phyloP scores from a whole-genome alignment of 2,888 invertebrate species.

The Polymixis lichenea region DNA sequence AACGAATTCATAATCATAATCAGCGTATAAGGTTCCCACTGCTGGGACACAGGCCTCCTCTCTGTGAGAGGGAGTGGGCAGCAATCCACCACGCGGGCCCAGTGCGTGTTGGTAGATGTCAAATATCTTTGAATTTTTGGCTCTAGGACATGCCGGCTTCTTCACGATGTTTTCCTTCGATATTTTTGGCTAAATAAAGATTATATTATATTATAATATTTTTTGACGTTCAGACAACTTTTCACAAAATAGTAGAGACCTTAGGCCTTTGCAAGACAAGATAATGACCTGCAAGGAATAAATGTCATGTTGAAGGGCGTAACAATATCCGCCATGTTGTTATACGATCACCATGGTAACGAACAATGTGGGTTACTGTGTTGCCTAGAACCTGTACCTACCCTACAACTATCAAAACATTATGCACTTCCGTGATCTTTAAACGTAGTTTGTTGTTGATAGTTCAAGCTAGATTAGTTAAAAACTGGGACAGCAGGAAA shows the following conservation, averaged over 20 bases:
- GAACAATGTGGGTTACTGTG: slow-evolving; percentile 47
- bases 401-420: slow-evolving; percentile 8
- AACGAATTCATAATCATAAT: no score
- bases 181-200: no score
- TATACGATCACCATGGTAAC: slow-evolving; percentile 51
- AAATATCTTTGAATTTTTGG: no score
- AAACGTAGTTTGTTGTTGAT: neutral
- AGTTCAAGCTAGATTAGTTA: neutral
- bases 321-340: slow-evolving; percentile 48
- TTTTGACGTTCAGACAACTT: no score
- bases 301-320: slow-evolving; percentile 18
- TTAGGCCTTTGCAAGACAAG: slow-evolving; percentile 7
- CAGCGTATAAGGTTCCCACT: no score
- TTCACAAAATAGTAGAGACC: neutral
- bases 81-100: no score
- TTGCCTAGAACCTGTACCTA: neutral
- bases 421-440: slow-evolving; percentile 24
- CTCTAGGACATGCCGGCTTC: no score
- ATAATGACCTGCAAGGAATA: slow-evolving; percentile 1
- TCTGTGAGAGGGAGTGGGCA: no score
- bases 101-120: no score
- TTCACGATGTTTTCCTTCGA: no score
- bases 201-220: no score
- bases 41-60: no score
- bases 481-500: slow-evolving; percentile 1